Base-by-base conservation (phyloP, 1,140 invertebrate species). In the Sycobia sp. region DNA sequence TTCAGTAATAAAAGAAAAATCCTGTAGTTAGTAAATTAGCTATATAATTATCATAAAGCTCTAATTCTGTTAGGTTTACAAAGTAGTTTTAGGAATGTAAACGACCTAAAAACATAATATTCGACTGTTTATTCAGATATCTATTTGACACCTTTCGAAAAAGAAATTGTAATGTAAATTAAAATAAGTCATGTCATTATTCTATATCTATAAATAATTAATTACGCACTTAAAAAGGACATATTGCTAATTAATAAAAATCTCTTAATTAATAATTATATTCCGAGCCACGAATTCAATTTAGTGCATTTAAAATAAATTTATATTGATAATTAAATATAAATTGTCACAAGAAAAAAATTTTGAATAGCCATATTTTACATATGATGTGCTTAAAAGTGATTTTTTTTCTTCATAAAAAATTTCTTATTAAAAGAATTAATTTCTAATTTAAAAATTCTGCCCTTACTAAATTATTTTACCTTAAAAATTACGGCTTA, bases 21-120 rank as follows among this genome's bases (percentile, higher is more conserved):
- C 65, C 60, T 69, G 54, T 69, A 69, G 58, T 70, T 65, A 65
- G 65, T 58, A 60, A 47, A 66, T 22, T 73, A 69, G 59, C 62
- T 55, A 67, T 36, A 54, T 43, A 53, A 69, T 68, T 50, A 65
- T 54, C 65, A 68, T 65, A 56, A 72, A 71, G 69, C 46, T 72
- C 67, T 68, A 67, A 62, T 69, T 65, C 61, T 62, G 60, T 66
- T 75, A 73, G 62, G 55, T 68, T 66, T 53, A 69, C 58, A 56
- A 69, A 70, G 50, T 69, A 71, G 57, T 62, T 63, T 34, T 63
- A 57, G 38, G 23, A n/a, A 18, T 62, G 38, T 51, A 63, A 56
- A 23, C 32, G 20, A 63, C 20, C 46, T 41, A 22, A 50, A 49
- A 47, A 54, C 54, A 53, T 46, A 54, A 54, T 47, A 62, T 62